phyloP scores from a whole-genome alignment of 2,113 vertebrate genomes.

The Oncorhynchus tshawytscha region DNA sequence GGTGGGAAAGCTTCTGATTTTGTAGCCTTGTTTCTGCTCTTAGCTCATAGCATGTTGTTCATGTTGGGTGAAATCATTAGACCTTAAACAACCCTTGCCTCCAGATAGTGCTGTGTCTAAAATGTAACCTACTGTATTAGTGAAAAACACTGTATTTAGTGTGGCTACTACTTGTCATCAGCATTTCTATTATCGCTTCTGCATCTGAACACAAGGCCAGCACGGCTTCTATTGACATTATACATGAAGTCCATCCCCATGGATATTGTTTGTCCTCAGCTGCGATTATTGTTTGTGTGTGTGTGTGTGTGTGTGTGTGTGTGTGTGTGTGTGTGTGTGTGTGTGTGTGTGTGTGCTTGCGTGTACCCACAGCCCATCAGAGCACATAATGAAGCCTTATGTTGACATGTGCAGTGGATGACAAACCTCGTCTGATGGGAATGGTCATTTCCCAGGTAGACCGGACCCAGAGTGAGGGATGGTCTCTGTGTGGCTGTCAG shows the following conservation, averaged over 20 bases:
- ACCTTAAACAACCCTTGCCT: neutral
- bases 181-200: neutral
- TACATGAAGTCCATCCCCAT: neutral
- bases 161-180: neutral
- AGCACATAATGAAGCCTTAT: constrained; percentile 40
- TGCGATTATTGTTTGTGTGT: constrained; percentile 6
- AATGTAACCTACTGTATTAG: no score
- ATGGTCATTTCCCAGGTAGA: constrained; percentile 73
- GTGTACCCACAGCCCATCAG: constrained; percentile 23
- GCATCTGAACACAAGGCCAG: neutral
- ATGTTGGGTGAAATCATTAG: neutral
- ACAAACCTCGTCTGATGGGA: constrained; percentile 55
- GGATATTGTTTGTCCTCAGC: constrained; percentile 3
- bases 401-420: constrained; percentile 51
- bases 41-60: neutral
- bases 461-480: constrained; percentile 56
- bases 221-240: neutral
- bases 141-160: neutral
- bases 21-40: neutral
- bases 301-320: neutral
- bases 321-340: constrained; percentile 3
- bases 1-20: neutral
- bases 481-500: constrained; percentile 61
- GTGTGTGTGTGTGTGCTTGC: constrained; percentile 1
- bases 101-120: no score